Base-by-base conservation (phyloP, 2,113 vertebrate genomes). In the Tinamus guttatus region DNA sequence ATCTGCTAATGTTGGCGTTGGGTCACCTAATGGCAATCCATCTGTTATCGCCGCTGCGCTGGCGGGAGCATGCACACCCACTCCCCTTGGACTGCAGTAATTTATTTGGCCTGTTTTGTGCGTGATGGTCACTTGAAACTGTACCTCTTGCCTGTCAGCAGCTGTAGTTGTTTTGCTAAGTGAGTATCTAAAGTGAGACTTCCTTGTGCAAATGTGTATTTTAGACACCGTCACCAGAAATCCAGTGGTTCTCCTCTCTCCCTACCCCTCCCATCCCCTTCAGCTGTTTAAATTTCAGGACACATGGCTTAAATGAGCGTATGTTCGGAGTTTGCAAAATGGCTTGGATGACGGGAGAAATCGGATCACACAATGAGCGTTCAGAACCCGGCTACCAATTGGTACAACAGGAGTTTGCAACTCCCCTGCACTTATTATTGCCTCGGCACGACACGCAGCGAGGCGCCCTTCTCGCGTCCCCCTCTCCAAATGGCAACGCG, bases 281-380 rank as follows among this genome's bases (percentile, higher is more conserved):
- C 92, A 97, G 93, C 93, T 96, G 95, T 95, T 95, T 94, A 62
- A 75, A 28, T 94, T 92, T 92, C 80, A 71, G 92, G 90, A 92
- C 95, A 96, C 74, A 81, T 95, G 95, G 90, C 85, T 90, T 81
- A 90, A 60, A 88, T 16, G 88, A 93, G 65, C 11, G 94, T 96
- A 65, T 94, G 91, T 79, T n/a, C 56, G 63, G 89, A 77, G 90
- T 90, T 81, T 52, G 82, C 83, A 92, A 76, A 91, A 74, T 38
- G 88, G 90, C 73, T 92, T 95, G 67, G 78, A 87, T 95, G 94
- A 90, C 89, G 88, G 79, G 79, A 85, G 81, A 90, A 87, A 94
- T 93, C 2, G 85, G 94, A 95, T 97, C 94, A 79, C 96, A 95
- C 90, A 96, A 95, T 83, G 76, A 34, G 63, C 83, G 88, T 93